A percentile compares a stretch with the other conserved stretches of the same genome.
Evolutionary conservation across 2,888 invertebrate species (phyloP).

Genomic region (Tridacna gigas): DNA sequence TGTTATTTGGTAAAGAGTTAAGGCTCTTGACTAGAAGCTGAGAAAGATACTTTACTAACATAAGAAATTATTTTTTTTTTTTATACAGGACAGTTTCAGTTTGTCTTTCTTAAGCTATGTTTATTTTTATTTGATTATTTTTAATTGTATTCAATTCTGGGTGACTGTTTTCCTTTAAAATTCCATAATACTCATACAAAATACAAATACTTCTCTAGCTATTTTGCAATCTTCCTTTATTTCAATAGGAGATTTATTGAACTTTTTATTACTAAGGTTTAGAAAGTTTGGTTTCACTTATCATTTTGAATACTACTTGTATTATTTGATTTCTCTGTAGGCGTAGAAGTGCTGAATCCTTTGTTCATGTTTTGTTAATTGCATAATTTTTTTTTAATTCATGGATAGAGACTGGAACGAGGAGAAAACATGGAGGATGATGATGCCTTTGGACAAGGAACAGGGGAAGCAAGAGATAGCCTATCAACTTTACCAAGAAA

Average conservation of each 20-base stretch:
- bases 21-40: too few species aligned
- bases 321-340: background rate
- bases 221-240: too few species aligned
- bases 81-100: too few species aligned
- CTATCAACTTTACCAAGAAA: constrained; percentile 80
- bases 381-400: background rate
- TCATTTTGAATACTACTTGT: background rate
- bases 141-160: background rate
- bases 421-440: constrained; percentile 84
- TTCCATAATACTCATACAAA: too few species aligned
- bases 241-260: too few species aligned
- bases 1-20: background rate
- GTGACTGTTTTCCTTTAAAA: background rate
- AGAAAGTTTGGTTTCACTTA: background rate
- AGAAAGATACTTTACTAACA: too few species aligned
- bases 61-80: too few species aligned
- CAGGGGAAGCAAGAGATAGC: constrained; percentile 84
- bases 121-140: background rate
- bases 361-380: background rate
- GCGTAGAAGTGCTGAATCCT: too few species aligned
- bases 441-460: constrained; percentile 81
- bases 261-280: too few species aligned
- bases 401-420: constrained; percentile 80
- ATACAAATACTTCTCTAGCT: too few species aligned
- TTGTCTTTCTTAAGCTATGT: background rate